phyloP scores from a whole-genome alignment of 2,113 vertebrate species.

The Cyprinodon tularosa region DNA sequence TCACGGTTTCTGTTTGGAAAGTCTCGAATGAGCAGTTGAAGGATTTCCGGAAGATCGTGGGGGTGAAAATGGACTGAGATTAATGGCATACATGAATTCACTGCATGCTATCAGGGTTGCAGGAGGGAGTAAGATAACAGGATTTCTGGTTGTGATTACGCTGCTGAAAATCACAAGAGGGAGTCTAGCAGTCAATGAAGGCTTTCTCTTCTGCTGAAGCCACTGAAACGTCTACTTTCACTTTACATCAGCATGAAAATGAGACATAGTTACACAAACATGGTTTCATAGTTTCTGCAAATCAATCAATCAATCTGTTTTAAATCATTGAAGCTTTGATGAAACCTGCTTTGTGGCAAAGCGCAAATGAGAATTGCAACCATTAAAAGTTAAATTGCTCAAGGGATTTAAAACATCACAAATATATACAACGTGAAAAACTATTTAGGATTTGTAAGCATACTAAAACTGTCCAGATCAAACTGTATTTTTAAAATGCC shows the following conservation, averaged over 20 bases:
- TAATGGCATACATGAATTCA: conserved; percentile 30
- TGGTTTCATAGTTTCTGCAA: conserved; percentile 1
- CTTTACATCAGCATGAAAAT: not conserved
- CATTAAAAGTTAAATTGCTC: too few species aligned
- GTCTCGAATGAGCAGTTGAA: conserved; percentile 10
- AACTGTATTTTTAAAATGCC: too few species aligned
- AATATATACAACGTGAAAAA: too few species aligned
- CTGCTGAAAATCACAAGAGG: conserved; percentile 25
- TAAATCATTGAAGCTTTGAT: too few species aligned
- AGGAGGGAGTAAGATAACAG: conserved; percentile 23
- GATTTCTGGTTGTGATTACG: conserved; percentile 27
- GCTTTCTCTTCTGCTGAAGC: conserved; percentile 5
- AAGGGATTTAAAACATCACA: too few species aligned
- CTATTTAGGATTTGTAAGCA: too few species aligned
- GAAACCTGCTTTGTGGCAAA: too few species aligned
- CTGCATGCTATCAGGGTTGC: conserved; percentile 4
- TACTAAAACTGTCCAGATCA: too few species aligned
- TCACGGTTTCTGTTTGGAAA: conserved; percentile 20
- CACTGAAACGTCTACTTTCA: conserved; percentile 3
- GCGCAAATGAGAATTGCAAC: too few species aligned
- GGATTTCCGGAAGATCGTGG: not conserved
- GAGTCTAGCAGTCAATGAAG: conserved; percentile 23
- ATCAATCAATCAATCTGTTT: too few species aligned
- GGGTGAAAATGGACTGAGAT: conserved; percentile 5
- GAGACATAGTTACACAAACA: not conserved